Base-by-base conservation (phyloP, 2,888 invertebrate genomes). In the Drosophila macrothrix region DNA sequence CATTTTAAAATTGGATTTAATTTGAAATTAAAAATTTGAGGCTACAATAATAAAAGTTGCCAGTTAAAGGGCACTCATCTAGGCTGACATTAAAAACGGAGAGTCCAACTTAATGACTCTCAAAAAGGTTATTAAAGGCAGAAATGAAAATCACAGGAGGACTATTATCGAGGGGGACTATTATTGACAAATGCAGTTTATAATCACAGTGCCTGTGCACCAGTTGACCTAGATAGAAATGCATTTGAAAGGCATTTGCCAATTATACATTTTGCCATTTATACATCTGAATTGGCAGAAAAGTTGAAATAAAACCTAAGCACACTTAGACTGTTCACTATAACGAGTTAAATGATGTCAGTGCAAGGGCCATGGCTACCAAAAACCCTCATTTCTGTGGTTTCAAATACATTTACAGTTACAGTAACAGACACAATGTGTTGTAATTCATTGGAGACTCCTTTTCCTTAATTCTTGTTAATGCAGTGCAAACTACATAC, bases 361-460 rank as follows among this genome's bases (percentile, higher is more conserved):
- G 67, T 73, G 63, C 62, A 43, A 52, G 59, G 33, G 49, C 16
- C 55, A 41, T 55, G 33, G 53, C 53, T 50, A 50, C 46, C 33
- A 37, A 53, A 54, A 55, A 59, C 37, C 60, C 52, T 60, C 71
- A 67, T 66, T 66, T 64, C 52, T 68, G 46, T 61, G 60, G 52
- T 10, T 50, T 67, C 53, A 73, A 65, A 66, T 50, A 52, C 60
- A 53, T 56, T 66, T 65, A 39, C 59, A 29, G 10, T 25, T 9
- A 67, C 35, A 75, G 75, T 79, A 76, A 76, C 80, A 84, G 19
- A 19, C 69, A 54, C 67, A 89, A 66, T 78, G 85, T 67, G 88
- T 67, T 86, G 72, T 88, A 87, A 84, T 87, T 84, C 90, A 82
- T 84, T 84, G 82, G 76, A 90, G 85, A 87, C 75, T 16, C 52